These are phyloP conservation scores for Glomeris maerens DNA, from an alignment of 1,140 invertebrate genomes.

Conservation along the genomic window DNA sequence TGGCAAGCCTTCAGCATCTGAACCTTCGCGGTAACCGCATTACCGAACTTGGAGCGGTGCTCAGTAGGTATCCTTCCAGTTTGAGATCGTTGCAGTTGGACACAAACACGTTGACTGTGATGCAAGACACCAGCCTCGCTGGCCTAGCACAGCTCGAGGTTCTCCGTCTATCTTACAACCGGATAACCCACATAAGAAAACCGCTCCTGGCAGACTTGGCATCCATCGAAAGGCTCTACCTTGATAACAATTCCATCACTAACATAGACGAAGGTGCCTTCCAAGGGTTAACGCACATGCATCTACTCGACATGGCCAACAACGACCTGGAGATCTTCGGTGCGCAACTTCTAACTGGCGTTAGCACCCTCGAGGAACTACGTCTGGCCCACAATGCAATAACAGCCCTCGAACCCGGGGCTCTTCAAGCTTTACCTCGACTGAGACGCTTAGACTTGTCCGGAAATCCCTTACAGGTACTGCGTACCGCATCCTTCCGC, in stretches of 20 bases:
- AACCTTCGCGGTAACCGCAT: constrained; percentile 72
- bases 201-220: constrained; percentile 57
- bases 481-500: constrained; percentile 41
- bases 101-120: constrained; percentile 56
- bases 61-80: constrained; percentile 45
- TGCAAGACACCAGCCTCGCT: constrained; percentile 61
- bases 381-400: constrained; percentile 43
- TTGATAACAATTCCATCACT: constrained; percentile 66
- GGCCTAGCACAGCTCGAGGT: constrained; percentile 66
- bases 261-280: constrained; percentile 66
- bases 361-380: constrained; percentile 50
- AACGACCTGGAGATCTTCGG: constrained; percentile 27
- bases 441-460: constrained; percentile 45
- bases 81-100: constrained; percentile 72
- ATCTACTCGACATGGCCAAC: constrained; percentile 37
- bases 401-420: constrained; percentile 38
- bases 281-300: constrained; percentile 52
- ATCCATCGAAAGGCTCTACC: constrained; percentile 57
- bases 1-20: constrained; percentile 70
- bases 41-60: constrained; percentile 59
- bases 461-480: constrained; percentile 39
- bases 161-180: constrained; percentile 72
- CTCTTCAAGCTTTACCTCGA: constrained; percentile 42
- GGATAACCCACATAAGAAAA: constrained; percentile 51
- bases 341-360: constrained; percentile 30